Evolutionary conservation across 2,113 vertebrate genomes (phyloP), one percentile per base, ranked within the genome.

Genomic region (Nycticorax nycticorax): DNA sequence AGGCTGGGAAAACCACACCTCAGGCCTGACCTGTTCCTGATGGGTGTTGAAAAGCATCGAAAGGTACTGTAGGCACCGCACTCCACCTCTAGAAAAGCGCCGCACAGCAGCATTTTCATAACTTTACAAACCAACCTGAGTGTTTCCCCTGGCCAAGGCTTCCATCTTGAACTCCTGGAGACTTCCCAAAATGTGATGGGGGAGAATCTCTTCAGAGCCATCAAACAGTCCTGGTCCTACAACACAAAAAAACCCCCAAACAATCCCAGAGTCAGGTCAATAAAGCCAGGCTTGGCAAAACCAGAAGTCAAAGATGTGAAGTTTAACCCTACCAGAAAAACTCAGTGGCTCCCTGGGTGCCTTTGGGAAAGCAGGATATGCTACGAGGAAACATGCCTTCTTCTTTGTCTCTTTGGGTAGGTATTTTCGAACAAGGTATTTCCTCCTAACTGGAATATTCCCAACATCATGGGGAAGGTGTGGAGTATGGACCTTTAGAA

Each of bases 101-200:
- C 18, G 1, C 3, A 24, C 28, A 43, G 33, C 68, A 86, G n/a
- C 45, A 26, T 39, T 85, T 64, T 57, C 0, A 1, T 35, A 39
- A 92, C 37, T 87, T 71, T 11, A 23, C 48, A 76, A 91, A 96
- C 95, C 15, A 88, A 99, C 99, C 98, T 98, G 96, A 28, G 80
- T 80, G 53, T 99, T 98, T 85, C 98, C 98, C 97, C 97, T 98
- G 85, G 97, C 95, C 89, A 98, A 63, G 71, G 99, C 98, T 95
- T 99, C 99, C 91, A 79, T 98, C 95, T 79, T 98, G 45, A 99
- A 99, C 80, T 99, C 98, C 81, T 99, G 98, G 62, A 99, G 97
- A 87, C 91, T 98, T 88, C 99, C 99, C 97, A 99, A 97, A 91
- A 99, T 98, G 91, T 98, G 98, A 93, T 99, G 99, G 13, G 99